phyloP scores from a whole-genome alignment of 2,888 invertebrate species.

The Lepidocyrtoides sp. region DNA sequence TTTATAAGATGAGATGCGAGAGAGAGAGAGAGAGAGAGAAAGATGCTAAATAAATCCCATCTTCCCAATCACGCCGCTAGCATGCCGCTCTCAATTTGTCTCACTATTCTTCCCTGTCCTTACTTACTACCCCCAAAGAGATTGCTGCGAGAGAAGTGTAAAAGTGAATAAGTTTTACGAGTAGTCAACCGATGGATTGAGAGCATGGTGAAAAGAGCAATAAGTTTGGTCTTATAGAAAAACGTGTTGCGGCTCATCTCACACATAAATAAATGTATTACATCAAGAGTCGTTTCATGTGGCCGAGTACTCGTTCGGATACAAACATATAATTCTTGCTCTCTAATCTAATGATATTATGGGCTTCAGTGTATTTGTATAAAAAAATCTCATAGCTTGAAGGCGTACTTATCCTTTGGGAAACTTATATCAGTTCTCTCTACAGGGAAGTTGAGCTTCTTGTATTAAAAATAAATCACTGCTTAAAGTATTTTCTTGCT shows the following conservation, averaged over 20 bases:
- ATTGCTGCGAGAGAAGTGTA: slow-evolving; percentile 19
- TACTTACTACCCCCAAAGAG: slow-evolving; percentile 59
- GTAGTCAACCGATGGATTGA: slow-evolving; percentile 34
- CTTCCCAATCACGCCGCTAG: slow-evolving; percentile 67
- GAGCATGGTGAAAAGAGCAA: slow-evolving; percentile 44
- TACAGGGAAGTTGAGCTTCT: slow-evolving; percentile 71
- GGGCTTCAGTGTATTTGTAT: slow-evolving; percentile 25
- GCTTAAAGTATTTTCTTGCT: slow-evolving; percentile 50
- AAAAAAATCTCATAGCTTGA: slow-evolving; percentile 56
- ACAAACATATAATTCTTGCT: neutral
- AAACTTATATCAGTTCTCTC: slow-evolving; percentile 51
- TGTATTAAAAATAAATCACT: slow-evolving; percentile 75
- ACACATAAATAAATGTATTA: slow-evolving; percentile 7
- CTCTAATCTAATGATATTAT: slow-evolving; percentile 14
- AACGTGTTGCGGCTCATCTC: slow-evolving; percentile 68
- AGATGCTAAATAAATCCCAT: slow-evolving; percentile 65
- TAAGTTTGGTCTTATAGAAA: slow-evolving; percentile 34
- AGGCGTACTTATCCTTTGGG: slow-evolving; percentile 51
- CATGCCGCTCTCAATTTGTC: slow-evolving; percentile 66
- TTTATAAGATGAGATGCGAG: slow-evolving; percentile 33
- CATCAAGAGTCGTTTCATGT: slow-evolving; percentile 15
- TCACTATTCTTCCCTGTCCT: slow-evolving; percentile 8
- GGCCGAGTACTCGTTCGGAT: neutral
- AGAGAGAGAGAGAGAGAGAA: slow-evolving; percentile 44
- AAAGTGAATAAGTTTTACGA: slow-evolving; percentile 34